Evolutionary conservation across 1,140 invertebrate genomes (phyloP), one percentile per base, ranked within the genome.

Genomic region (Cydia amplana): DNA sequence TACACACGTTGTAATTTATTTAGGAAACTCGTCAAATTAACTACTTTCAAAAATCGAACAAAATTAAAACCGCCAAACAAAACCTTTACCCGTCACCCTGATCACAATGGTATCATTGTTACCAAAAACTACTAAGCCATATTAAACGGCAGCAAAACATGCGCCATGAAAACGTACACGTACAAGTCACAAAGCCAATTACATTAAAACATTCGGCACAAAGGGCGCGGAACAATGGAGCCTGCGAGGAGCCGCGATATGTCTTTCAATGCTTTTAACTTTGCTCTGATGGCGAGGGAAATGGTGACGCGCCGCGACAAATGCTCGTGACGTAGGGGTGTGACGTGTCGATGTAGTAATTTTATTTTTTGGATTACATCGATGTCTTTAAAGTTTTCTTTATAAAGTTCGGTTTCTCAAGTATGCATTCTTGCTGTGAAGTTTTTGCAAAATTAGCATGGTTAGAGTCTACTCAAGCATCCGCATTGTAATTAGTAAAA

Each of bases 251-350:
- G 84, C 88, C 88, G 88, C 88, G 89, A 92, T 91, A 91, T 89
- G 91, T 92, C 91, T 92, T 89, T 91, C 91, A 91, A 92, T 91
- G 91, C 91, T 92, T 92, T 92, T 92, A 91, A 92, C 91, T 91
- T 92, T 89, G 87, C 85, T 85, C 85, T 91, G 90, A 92, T 92
- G 90, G 89, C 87, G 86, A 87, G 87, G 88, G 88, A 88, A 91
- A 90, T 89, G 85, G 87, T 88, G 88, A 89, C 89, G 88, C 83
- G 80, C 82, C 87, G 85, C 90, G 89, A 92, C 91, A 90, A 91
- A 91, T 91, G 85, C 83, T 80, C 85, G 84, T 87, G 83, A 83
- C 84, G 80, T 87, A 91, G 89, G 80, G 88, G 74, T 84, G 89
- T 77, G 75, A 40, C 12, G 1, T 43, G 46, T 67, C 72, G 72